Evolutionary conservation across 1,140 invertebrate genomes (phyloP), one percentile per base, ranked within the genome.

Genomic region (Eumeta japonica): DNA sequence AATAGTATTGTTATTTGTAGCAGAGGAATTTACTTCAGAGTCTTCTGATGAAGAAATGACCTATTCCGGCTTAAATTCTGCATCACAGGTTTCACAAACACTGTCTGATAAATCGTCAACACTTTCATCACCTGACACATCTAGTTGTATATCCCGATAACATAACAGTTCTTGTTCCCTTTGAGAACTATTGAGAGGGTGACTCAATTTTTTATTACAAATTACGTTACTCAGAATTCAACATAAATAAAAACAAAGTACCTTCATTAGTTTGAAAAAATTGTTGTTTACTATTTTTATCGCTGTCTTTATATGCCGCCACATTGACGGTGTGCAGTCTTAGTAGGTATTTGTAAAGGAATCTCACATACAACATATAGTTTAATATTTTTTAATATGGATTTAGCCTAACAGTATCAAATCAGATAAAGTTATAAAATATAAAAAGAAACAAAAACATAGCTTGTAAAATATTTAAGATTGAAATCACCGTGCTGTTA

Each of bases 41-140:
- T 55, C 58, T 52, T 61, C 42, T 3, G 46, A 52, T 36, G 18
- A 39, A 44, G 35, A 38, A 38, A 35, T 38, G 30, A 43, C 35
- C 35, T 38, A 20, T 34, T 43, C 29, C 36, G 35, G 35, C 42
- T 44, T 31, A 44, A 44, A 39, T 39, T 39, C 42, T 44, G 31
- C 31, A 39, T 39, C 10, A 39, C 27, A 7, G 42, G 27, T 29
- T 44, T 35, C 16, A 35, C 36, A 30, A 24, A 44, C 9, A 39
- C 28, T 44, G 32, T 35, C 24, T 39, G 16, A 17, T 39, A 39
- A 18, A 44, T 39, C 42, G 13, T 16, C 24, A 29, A 31, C 16
- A 43, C 41, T 37, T 38, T 43, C 13, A 43, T 43, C 17, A 38
- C 41, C 35, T 27, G 35, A 38, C 41, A 38, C 29, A 34, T 40